phyloP scores from a whole-genome alignment of 2,888 invertebrate species.

The Tenthredo notha region DNA sequence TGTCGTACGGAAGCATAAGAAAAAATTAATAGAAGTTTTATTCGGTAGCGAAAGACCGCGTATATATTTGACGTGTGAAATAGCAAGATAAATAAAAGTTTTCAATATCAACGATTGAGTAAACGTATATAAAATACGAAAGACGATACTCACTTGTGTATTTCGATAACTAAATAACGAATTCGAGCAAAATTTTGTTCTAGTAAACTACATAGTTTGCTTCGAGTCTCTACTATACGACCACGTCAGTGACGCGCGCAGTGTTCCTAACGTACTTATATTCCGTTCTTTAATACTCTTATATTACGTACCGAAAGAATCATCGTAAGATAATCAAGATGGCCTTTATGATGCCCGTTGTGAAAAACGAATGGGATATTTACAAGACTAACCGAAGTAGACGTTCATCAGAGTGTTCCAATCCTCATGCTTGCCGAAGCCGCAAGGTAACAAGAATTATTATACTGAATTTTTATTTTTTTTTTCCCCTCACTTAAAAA shows the following conservation, averaged over 20 bases:
- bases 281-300: not conserved
- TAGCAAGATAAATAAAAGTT: not conserved
- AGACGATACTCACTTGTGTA: conserved; percentile 19
- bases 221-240: not conserved
- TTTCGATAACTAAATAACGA: not conserved
- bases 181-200: conserved; percentile 36
- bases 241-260: conserved; percentile 32
- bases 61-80: conserved; percentile 61
- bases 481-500: not conserved
- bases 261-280: conserved; percentile 22
- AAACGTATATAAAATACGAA: not conserved
- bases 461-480: not conserved
- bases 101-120: not conserved
- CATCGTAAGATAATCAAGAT: conserved; percentile 78
- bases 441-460: conserved; percentile 80
- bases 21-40: conserved; percentile 62
- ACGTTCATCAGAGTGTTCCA: conserved; percentile 88
- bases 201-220: conserved; percentile 10
- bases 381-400: conserved; percentile 91
- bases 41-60: conserved; percentile 56
- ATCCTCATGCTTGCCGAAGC: conserved; percentile 82
- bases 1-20: conserved; percentile 67
- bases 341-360: conserved; percentile 98
- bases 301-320: not conserved
- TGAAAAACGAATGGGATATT: conserved; percentile 96